Percentiles rank a stretch among this genome's conserved stretches.
These are phyloP conservation scores for Pocillopora damicornis DNA, from an alignment of 64 coral and sea anemone genomes.

Conservation along the genomic window DNA sequence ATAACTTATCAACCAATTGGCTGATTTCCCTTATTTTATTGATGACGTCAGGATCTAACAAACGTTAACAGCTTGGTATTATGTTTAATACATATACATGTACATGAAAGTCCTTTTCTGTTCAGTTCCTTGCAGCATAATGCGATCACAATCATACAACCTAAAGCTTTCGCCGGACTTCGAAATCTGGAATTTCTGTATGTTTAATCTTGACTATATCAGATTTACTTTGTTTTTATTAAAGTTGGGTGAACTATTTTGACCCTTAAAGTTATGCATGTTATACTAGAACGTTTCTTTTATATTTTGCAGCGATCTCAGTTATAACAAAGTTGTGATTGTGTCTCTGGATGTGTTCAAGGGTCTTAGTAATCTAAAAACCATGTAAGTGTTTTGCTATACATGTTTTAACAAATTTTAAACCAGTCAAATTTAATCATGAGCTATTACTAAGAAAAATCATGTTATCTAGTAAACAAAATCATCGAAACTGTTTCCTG, in stretches of 20 bases:
- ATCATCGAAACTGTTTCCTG: no score
- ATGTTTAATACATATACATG: no score
- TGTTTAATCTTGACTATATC: not conserved
- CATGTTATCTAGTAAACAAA: no score
- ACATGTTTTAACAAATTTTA: no score
- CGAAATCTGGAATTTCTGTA: not conserved
- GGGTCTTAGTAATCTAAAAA: not conserved
- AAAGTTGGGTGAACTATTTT: not conserved
- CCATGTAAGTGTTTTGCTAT: not conserved
- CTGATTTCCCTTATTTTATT: no score
- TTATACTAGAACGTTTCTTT: not conserved
- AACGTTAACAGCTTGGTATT: no score
- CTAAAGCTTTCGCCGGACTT: conserved; percentile 15
- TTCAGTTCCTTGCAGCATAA: conserved; percentile 37
- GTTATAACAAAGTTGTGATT: not conserved
- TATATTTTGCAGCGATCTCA: not conserved
- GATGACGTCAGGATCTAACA: no score
- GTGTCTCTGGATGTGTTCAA: not conserved
- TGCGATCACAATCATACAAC: not conserved
- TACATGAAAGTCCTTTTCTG: not conserved
- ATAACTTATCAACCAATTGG: no score
- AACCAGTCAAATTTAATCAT: no score
- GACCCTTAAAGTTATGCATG: not conserved
- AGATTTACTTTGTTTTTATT: not conserved
- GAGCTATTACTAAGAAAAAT: no score